Evolutionary conservation across 2,888 invertebrate species (phyloP).

Genomic region (Pristionchus entomophagus): DNA sequence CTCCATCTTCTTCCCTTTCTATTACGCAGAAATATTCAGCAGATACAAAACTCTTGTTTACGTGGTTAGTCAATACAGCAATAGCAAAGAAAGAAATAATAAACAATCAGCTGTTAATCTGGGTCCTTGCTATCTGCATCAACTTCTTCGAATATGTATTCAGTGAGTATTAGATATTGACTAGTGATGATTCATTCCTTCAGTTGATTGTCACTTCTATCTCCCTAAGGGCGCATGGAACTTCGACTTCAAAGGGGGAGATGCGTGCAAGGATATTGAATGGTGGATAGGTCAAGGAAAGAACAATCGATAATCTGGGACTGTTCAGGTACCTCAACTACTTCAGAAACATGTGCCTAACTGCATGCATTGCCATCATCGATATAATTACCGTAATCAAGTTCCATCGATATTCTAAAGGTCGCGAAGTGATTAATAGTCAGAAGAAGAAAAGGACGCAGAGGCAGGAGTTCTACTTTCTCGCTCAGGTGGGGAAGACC

Average conservation of each 20-base stretch:
- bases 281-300: background rate
- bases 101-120: conserved; percentile 14
- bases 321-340: conserved; percentile 37
- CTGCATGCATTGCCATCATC: conserved; percentile 25
- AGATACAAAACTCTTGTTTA: background rate
- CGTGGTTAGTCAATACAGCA: background rate
- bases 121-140: conserved; percentile 34
- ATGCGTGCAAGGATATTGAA: conserved; percentile 22
- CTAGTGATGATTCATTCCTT: background rate
- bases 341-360: conserved; percentile 43
- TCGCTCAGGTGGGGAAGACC: conserved; percentile 24
- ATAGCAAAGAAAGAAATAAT: background rate
- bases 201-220: conserved; percentile 34
- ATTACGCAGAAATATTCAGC: background rate
- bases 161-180: background rate
- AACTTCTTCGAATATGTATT: conserved; percentile 45
- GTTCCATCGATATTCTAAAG: conserved; percentile 22
- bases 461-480: conserved; percentile 34
- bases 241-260: conserved; percentile 45
- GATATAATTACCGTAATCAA: conserved; percentile 24
- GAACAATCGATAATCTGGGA: background rate
- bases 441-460: conserved; percentile 23
- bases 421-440: background rate
- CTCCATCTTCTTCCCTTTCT: conserved; percentile 30
- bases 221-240: conserved; percentile 18